A percentile compares a stretch with the other conserved stretches of the same genome.
Conservation (phyloP, 2,888 invertebrate genomes). For the Nomada fucata region DNA sequence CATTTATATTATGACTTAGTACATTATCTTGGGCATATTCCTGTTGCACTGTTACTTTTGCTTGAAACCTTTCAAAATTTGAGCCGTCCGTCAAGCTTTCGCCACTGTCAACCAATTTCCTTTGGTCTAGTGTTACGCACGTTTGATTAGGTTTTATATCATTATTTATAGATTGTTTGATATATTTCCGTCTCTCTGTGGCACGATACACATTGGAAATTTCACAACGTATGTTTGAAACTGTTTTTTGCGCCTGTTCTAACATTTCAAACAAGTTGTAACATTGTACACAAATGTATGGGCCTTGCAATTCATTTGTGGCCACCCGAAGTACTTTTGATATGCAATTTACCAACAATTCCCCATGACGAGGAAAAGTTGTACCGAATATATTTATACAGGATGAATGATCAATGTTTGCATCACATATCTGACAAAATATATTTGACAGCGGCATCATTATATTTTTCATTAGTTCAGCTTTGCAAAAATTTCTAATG, state of each 20-base stretch:
- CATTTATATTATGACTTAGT: slow-evolving; percentile 16
- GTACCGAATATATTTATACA: slow-evolving; percentile 76
- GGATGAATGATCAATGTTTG: slow-evolving; percentile 59
- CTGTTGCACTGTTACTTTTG: slow-evolving; percentile 25
- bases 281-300: slow-evolving; percentile 75
- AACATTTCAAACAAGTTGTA: slow-evolving; percentile 76
- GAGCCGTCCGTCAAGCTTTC: background rate
- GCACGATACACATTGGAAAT: slow-evolving; percentile 73
- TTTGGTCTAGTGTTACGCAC: slow-evolving; percentile 19
- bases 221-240: slow-evolving; percentile 71
- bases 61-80: slow-evolving; percentile 9
- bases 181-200: slow-evolving; percentile 43
- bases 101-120: background rate
- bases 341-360: slow-evolving; percentile 72
- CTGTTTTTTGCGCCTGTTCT: slow-evolving; percentile 78
- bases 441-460: slow-evolving; percentile 58
- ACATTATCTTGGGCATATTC: slow-evolving; percentile 29
- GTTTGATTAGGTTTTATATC: slow-evolving; percentile 10
- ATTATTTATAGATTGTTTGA: slow-evolving; percentile 22
- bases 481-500: background rate
- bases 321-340: slow-evolving; percentile 66
- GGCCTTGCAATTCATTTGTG: slow-evolving; percentile 62
- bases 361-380: slow-evolving; percentile 70
- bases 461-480: background rate
- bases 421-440: slow-evolving; percentile 73